Base-by-base conservation (phyloP, 2,113 vertebrate species). In the Salminus brasiliensis region DNA sequence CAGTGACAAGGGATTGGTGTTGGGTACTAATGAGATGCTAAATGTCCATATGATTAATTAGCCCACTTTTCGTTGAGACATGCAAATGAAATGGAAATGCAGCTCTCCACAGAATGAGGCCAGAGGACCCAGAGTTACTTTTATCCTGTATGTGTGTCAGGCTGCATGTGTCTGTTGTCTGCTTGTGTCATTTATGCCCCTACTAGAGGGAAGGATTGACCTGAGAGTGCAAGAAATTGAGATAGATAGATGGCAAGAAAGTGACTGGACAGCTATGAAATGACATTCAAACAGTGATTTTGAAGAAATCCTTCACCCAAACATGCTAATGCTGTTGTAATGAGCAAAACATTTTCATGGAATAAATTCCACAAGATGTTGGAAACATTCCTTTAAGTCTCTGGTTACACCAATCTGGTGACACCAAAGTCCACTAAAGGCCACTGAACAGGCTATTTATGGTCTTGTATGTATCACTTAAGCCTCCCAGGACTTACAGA, bases 41-140 rank as follows among this genome's bases (percentile, higher is more conserved):
- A 91, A 91, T 81, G 86, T 82, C 80, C 83, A 85, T 75, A 88
- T 91, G 90, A 92, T 91, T 92, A 89, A 92, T 91, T 91, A 92
- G 89, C 88, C 30, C 63, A 1, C 84, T 89, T 88, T 85, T 72
- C 70, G 55, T 63, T 66, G 68, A 82, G 79, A 88, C 85, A 91
- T 91, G 88, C 81, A 90, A 89, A 92, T 91, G 71, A 87, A 84
- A 93, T 90, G 88, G 80, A 87, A 89, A 91, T 72, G 18, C 89
- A 60, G 39, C 27, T 34, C 74, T 67, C 27, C 29, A 29, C 72
- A 75, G 75, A 67, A 67, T 60, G 52, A 73, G 81, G 78, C 80
- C 71, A 81, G 55, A 65, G 63, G 76, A 52, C 32, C 41, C 23
- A 3, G 23, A 25, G 43, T 5, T 30, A 60, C 6, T 81, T 75